A percentile compares a stretch with the other conserved stretches of the same genome.
phyloP scores from a whole-genome alignment of 2,797 vertebrate species.

The Rhincodon typus region DNA sequence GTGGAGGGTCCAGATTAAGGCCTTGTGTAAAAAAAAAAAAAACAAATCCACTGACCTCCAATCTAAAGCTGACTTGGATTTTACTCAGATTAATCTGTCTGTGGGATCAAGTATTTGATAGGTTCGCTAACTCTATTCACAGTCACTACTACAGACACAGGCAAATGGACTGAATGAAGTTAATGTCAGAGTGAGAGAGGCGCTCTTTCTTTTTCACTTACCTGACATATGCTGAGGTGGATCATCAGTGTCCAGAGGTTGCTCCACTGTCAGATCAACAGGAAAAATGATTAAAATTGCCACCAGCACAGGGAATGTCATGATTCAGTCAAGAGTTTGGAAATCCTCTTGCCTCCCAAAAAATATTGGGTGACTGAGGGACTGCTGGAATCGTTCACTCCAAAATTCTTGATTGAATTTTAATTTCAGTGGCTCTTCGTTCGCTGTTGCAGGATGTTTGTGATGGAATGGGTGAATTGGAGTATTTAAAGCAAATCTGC shows the following conservation, averaged over 20 bases:
- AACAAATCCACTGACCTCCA: background rate
- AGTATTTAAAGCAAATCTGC: conserved; percentile 29
- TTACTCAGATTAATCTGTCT: background rate
- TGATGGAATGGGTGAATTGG: conserved; percentile 9
- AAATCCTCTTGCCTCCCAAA: background rate
- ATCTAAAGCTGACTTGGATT: background rate
- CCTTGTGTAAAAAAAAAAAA: background rate
- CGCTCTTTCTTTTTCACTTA: background rate
- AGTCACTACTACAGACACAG: background rate
- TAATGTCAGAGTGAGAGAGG: background rate
- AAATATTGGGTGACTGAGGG: background rate
- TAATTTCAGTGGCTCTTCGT: background rate
- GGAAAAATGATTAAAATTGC: background rate
- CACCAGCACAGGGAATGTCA: background rate
- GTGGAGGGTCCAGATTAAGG: too few relatives aligned
- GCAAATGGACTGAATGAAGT: background rate
- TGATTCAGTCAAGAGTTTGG: background rate
- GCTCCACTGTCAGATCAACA: background rate
- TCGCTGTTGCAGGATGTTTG: background rate
- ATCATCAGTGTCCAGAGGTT: background rate
- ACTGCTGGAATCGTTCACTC: background rate
- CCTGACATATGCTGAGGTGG: background rate
- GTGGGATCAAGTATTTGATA: background rate
- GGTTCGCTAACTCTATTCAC: background rate
- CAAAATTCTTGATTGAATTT: background rate